phyloP scores from a whole-genome alignment of 2,797 vertebrate genomes.

The Acanthiza pusilla region DNA sequence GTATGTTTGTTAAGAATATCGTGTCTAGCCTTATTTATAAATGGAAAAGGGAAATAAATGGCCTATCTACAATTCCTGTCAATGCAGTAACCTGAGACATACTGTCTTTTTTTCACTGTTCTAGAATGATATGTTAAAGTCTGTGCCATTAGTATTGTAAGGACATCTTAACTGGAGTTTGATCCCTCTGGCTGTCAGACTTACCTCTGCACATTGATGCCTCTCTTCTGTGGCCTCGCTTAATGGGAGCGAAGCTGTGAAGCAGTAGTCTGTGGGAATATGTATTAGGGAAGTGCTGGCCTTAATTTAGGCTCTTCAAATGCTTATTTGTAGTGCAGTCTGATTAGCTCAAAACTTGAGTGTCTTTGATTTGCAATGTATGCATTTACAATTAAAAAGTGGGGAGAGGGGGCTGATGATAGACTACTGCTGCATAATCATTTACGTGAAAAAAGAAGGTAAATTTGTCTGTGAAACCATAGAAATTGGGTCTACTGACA shows the following conservation, averaged over 20 bases:
- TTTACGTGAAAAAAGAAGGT: background rate
- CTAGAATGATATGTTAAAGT: background rate
- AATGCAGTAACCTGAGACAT: background rate
- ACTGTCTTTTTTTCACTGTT: background rate
- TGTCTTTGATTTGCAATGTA: background rate
- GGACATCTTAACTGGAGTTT: background rate
- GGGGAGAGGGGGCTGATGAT: fast-evolving
- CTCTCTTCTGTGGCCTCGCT: background rate
- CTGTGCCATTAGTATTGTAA: background rate
- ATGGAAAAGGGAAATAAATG: background rate
- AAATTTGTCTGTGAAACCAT: background rate
- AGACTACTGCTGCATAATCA: background rate
- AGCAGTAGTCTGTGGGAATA: background rate
- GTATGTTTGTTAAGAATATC: background rate
- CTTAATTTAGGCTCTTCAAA: background rate
- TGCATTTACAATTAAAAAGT: background rate
- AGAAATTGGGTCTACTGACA: background rate
- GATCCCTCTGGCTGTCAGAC: background rate
- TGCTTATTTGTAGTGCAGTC: background rate
- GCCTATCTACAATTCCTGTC: background rate
- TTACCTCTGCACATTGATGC: background rate
- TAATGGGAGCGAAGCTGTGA: background rate
- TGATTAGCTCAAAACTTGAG: background rate
- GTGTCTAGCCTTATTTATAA: background rate
- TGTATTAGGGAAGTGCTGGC: background rate